A percentile compares a stretch with the other conserved stretches of the same genome.
phyloP scores from a whole-genome alignment of 2,797 vertebrate genomes.

The Sebastolobus alascanus region DNA sequence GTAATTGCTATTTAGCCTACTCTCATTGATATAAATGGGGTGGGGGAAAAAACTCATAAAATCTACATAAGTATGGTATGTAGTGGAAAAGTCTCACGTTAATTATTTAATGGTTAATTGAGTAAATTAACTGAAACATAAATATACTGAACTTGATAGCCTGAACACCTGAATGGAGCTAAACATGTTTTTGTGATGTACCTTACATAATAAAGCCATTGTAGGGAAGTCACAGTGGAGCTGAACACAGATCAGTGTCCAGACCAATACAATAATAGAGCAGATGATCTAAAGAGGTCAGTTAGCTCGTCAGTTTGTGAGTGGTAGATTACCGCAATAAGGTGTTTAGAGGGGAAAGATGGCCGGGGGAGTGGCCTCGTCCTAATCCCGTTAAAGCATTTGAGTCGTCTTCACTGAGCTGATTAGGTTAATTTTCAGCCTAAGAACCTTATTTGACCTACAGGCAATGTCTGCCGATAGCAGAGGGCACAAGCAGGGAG shows the following conservation, averaged over 20 bases:
- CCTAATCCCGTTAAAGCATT: conserved; percentile 83
- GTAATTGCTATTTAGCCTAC: too few species aligned
- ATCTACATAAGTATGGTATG: not conserved
- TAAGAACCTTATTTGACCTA: conserved; percentile 70
- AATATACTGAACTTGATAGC: not conserved
- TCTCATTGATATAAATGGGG: not conserved
- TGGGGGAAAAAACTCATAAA: not conserved
- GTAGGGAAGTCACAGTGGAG: not conserved
- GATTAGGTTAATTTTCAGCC: conserved; percentile 76
- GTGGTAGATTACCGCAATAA: conserved; percentile 73
- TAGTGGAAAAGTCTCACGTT: not conserved
- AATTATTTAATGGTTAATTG: not conserved
- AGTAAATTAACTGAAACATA: not conserved
- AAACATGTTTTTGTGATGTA: not conserved
- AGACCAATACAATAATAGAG: conserved; percentile 19
- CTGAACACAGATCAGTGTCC: conserved; percentile 44
- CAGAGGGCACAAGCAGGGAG: conserved; percentile 40
- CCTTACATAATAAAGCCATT: not conserved
- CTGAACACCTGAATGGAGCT: not conserved
- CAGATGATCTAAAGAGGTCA: conserved; percentile 76
- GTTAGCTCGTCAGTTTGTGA: conserved; percentile 49
- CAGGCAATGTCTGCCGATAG: conserved; percentile 30
- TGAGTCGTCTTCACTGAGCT: conserved; percentile 80
- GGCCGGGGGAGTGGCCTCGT: conserved; percentile 57
- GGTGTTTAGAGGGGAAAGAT: conserved; percentile 74